Conservation (phyloP, 2,888 invertebrate species). For the Embidobia sp. region DNA sequence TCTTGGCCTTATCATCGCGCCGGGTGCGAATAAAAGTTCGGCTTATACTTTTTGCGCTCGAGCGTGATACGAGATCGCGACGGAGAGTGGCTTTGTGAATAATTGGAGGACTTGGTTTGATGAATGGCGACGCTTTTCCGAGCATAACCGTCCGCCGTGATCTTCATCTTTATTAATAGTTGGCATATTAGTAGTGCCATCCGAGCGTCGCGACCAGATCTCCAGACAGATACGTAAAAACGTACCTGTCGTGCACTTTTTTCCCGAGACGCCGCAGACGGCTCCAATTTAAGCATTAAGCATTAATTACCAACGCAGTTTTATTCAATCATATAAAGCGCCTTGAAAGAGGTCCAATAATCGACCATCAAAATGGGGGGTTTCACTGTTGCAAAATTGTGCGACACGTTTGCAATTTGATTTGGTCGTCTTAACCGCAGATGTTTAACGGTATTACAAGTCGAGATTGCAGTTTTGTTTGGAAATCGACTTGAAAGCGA, state of each 20-base stretch:
- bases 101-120: slow-evolving; percentile 63
- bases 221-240: slow-evolving; percentile 62
- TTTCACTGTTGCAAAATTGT: too few relatives aligned
- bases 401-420: too few relatives aligned
- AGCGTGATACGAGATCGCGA: slow-evolving; percentile 54
- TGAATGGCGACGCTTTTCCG: slow-evolving; percentile 64
- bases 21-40: too few relatives aligned
- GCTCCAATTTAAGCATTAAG: slow-evolving; percentile 61
- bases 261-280: slow-evolving; percentile 54
- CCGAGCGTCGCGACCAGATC: slow-evolving; percentile 48
- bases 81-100: slow-evolving; percentile 58
- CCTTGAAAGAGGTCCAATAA: too few relatives aligned
- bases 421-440: too few relatives aligned
- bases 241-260: slow-evolving; percentile 61
- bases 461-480: too few relatives aligned
- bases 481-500: too few relatives aligned
- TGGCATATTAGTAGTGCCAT: slow-evolving; percentile 62
- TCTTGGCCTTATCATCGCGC: slow-evolving; percentile 18
- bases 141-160: slow-evolving; percentile 62
- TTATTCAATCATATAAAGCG: slow-evolving; percentile 49
- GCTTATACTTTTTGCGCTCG: slow-evolving; percentile 33
- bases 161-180: slow-evolving; percentile 65
- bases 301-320: slow-evolving; percentile 61
- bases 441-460: too few relatives aligned
- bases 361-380: too few relatives aligned